Conservation (phyloP, 2,113 vertebrate species). For the Monopterus albus region DNA sequence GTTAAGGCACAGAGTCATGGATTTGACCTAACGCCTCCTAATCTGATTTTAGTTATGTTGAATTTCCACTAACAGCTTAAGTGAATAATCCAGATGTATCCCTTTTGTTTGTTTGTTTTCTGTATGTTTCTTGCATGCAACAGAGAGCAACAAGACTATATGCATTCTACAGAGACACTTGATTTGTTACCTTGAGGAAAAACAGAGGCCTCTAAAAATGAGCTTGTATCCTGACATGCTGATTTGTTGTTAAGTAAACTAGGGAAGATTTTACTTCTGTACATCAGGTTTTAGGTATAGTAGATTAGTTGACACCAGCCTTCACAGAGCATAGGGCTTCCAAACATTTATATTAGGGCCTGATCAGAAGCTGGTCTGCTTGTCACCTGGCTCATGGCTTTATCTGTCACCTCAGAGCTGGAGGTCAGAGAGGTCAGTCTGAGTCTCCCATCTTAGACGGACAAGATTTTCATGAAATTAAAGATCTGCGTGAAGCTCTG, state of each 20-base stretch:
- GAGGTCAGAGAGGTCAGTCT: slow-evolving; percentile 12
- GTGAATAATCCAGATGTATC: too few relatives aligned
- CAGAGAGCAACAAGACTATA: too few relatives aligned
- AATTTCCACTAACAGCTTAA: too few relatives aligned
- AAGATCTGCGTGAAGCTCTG: background rate
- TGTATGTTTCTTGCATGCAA: too few relatives aligned
- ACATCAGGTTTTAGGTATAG: background rate
- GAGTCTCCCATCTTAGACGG: slow-evolving; percentile 26
- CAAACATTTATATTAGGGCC: slow-evolving; percentile 34
- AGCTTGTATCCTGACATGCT: slow-evolving; percentile 12
- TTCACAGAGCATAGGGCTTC: slow-evolving; percentile 36
- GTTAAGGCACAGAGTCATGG: too few relatives aligned
- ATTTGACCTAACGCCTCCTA: too few relatives aligned
- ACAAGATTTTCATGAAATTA: slow-evolving; percentile 11
- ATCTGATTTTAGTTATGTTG: too few relatives aligned
- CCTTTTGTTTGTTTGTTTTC: too few relatives aligned
- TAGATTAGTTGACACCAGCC: background rate
- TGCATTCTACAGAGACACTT: too few relatives aligned
- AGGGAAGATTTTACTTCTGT: slow-evolving; percentile 4
- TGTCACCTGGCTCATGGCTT: slow-evolving; percentile 44
- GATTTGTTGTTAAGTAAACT: background rate
- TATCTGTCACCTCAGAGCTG: slow-evolving; percentile 44
- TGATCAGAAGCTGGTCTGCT: slow-evolving; percentile 30
- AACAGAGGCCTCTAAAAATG: background rate
- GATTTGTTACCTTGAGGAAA: too few relatives aligned